Evolutionary conservation across 2,113 vertebrate species (phyloP), one percentile per base, ranked within the genome.

Genomic region (Rhabdornis inornatus): DNA sequence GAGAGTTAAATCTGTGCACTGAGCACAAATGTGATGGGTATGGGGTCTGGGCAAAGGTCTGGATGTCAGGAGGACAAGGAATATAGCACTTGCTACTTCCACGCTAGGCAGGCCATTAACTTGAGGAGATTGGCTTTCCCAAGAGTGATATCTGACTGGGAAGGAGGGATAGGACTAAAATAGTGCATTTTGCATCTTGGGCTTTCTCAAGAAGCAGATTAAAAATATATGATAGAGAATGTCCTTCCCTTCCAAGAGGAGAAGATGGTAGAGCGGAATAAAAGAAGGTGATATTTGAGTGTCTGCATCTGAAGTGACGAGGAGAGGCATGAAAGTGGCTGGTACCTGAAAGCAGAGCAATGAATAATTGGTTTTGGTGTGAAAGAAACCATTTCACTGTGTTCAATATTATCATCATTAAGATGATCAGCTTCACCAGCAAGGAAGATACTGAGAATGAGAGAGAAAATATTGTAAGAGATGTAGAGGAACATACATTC

Each of bases 341-440:
- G 35, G 10, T 87, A 72, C 57, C 57, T 69, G 84, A 83, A 89
- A 84, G 65, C 17, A 90, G 14, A 94, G 40, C 28, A 82, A 53
- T 23, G 65, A 81, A 78, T 49, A 77, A 74, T 37, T 90, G 6
- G 11, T 50, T 90, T 74, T 2, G 3, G 10, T 90, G 88, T 68
- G 50, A 93, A 90, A 77, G 71, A 69, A 92, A 61, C 61, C 49
- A 65, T 93, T 80, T 93, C 28, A 61, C n/a, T 3, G 10, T 39
- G 50, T 77, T 94, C 79, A 94, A 40, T 88, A 74, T 94, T 94
- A 85, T 65, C 55, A 47, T 91, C 57, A 88, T 83, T 79, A 83
- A 16, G 17, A 47, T 83, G 79, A 90, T 92, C 90, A 86, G 83
- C 79, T 94, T 95, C 47, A 80, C 25, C 24, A 77, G 60, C 71